These are phyloP conservation scores for Mylabris sibirica DNA, from an alignment of 2,888 invertebrate species.

Conservation along the genomic window DNA sequence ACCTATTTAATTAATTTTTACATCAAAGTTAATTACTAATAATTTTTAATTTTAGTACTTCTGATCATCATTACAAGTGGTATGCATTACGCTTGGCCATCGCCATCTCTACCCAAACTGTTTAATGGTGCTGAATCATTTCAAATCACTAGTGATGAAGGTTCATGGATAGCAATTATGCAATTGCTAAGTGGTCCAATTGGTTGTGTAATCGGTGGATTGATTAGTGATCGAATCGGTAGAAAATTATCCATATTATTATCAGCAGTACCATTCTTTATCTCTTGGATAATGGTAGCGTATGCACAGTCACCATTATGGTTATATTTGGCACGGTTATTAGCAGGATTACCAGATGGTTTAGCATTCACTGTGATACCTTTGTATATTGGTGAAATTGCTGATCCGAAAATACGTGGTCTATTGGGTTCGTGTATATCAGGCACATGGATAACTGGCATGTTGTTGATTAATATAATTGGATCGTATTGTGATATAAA, in stretches of 20 bases:
- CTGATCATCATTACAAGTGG: constrained; percentile 54
- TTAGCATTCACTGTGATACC: constrained; percentile 61
- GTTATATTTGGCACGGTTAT: constrained; percentile 1
- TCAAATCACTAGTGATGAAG: constrained; percentile 62
- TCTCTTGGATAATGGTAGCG: constrained; percentile 70
- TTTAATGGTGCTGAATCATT: constrained; percentile 37
- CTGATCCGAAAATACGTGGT: constrained; percentile 66
- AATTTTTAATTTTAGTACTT: constrained; percentile 41
- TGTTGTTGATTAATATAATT: constrained; percentile 69
- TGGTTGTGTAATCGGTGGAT: constrained; percentile 68
- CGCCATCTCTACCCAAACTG: constrained; percentile 67
- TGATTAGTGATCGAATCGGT: constrained; percentile 69
- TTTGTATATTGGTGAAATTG: constrained; percentile 70
- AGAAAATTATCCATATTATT: constrained; percentile 67
- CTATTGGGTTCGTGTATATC: constrained; percentile 70
- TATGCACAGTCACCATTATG: constrained; percentile 60
- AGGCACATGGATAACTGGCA: constrained; percentile 66
- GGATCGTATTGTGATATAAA: constrained; percentile 58
- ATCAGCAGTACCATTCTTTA: constrained; percentile 66
- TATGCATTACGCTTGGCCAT: constrained; percentile 67
- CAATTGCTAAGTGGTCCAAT: constrained; percentile 70
- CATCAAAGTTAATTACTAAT: neutral
- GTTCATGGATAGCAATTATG: constrained; percentile 70
- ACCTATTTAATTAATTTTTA: constrained; percentile 7
- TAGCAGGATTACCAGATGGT: constrained; percentile 67